Evolutionary conservation across 1,140 invertebrate species (phyloP).

Genomic region (Drosophila pachea): DNA sequence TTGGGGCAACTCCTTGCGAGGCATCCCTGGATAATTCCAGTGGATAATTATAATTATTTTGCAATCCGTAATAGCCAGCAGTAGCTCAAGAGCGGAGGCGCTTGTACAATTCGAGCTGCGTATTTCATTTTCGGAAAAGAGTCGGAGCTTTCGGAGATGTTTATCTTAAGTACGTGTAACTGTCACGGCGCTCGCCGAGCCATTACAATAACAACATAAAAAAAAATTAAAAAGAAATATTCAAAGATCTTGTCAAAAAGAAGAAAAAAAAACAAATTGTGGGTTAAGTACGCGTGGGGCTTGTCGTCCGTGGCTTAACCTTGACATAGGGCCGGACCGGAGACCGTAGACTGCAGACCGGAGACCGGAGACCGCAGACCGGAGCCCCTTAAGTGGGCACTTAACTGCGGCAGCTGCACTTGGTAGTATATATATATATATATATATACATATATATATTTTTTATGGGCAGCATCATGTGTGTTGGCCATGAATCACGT

Average conservation of each 20-base stretch:
- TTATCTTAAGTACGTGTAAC: slow-evolving; percentile 73
- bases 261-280: slow-evolving; percentile 47
- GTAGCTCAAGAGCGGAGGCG: too few relatives aligned
- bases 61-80: too few relatives aligned
- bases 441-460: too few relatives aligned
- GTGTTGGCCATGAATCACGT: slow-evolving; percentile 41
- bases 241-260: slow-evolving; percentile 41
- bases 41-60: too few relatives aligned
- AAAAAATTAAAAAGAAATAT: slow-evolving; percentile 23
- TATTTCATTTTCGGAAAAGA: slow-evolving; percentile 57
- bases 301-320: slow-evolving; percentile 54
- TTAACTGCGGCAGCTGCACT: slow-evolving; percentile 63
- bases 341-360: too few relatives aligned
- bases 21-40: too few relatives aligned
- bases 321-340: slow-evolving; percentile 67
- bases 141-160: slow-evolving; percentile 48
- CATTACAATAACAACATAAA: slow-evolving; percentile 24
- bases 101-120: slow-evolving; percentile 25
- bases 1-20: too few relatives aligned
- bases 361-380: background rate
- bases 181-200: slow-evolving; percentile 45
- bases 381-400: slow-evolving; percentile 55
- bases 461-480: slow-evolving; percentile 25
- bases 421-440: too few relatives aligned
- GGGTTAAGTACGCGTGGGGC: slow-evolving; percentile 71